A percentile compares a stretch with the other conserved stretches of the same genome.
Conservation (phyloP, 2,888 invertebrate species). For the Drosophila prostipennis region DNA sequence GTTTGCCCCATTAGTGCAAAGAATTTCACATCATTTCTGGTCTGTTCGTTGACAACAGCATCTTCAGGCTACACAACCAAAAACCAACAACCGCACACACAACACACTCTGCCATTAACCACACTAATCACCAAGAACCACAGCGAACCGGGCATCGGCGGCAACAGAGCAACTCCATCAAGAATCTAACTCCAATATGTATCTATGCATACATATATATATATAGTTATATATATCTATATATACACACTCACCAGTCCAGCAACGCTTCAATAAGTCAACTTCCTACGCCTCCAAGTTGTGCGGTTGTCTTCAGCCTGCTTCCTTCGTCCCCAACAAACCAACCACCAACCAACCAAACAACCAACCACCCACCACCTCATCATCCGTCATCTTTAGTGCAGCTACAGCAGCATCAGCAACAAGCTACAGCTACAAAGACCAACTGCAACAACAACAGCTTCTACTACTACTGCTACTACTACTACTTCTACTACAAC, state of each 20-base stretch:
- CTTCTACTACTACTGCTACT: constrained; percentile 22
- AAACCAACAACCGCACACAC: too few relatives aligned
- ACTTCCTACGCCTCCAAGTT: constrained; percentile 30
- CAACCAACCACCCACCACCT: constrained; percentile 43
- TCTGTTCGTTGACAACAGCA: constrained; percentile 2
- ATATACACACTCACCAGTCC: constrained; percentile 18
- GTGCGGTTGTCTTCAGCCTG: constrained; percentile 30
- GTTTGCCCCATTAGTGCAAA: background rate
- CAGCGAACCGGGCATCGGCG: constrained; percentile 32
- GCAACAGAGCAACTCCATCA: constrained; percentile 45
- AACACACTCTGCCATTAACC: constrained; percentile 19
- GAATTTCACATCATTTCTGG: background rate
- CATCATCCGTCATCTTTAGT: constrained; percentile 41
- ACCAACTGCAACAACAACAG: constrained; percentile 25
- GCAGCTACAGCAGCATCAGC: constrained; percentile 47
- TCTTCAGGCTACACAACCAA: constrained; percentile 9
- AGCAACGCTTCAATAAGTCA: constrained; percentile 41
- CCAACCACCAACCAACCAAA: constrained; percentile 8
- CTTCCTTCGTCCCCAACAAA: constrained; percentile 34
- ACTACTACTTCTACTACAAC: constrained; percentile 6
- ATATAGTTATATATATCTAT: constrained; percentile 7
- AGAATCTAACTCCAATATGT: constrained; percentile 10
- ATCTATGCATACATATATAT: constrained; percentile 11
- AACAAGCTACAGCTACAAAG: constrained; percentile 32
- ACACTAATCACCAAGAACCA: constrained; percentile 35